phyloP scores from a whole-genome alignment of 2,797 vertebrate genomes.

The Gorsachius magnificus region DNA sequence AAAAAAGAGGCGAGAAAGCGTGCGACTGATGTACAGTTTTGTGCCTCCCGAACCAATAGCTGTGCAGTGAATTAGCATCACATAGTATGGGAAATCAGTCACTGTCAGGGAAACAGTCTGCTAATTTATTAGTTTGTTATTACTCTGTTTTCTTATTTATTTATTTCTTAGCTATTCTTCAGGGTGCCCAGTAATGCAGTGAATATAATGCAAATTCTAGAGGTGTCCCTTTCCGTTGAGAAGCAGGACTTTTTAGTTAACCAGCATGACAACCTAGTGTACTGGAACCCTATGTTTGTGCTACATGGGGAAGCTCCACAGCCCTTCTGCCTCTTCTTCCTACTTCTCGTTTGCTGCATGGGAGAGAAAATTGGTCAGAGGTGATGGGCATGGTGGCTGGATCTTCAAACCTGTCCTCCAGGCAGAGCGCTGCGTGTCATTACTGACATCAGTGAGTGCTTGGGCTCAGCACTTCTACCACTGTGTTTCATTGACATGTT shows the following conservation, averaged over 20 bases:
- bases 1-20: not conserved
- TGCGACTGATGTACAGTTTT: not conserved
- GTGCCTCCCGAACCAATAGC: not conserved
- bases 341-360: not conserved
- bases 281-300: not conserved
- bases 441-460: accelerated
- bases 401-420: not conserved
- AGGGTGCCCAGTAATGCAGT: not conserved
- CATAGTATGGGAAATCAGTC: not conserved
- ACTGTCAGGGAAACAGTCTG: not conserved
- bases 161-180: not conserved
- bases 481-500: not conserved
- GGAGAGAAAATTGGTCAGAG: not conserved
- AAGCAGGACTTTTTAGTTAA: not conserved
- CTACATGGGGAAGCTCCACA: not conserved
- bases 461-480: not conserved
- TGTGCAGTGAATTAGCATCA: conserved; percentile 3
- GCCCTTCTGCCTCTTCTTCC: not conserved
- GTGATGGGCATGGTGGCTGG: not conserved
- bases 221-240: not conserved
- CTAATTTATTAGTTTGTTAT: conserved; percentile 15
- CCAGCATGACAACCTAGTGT: not conserved
- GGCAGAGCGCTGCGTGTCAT: not conserved
- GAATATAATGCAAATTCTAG: not conserved
- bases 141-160: not conserved